A percentile compares a stretch with the other conserved stretches of the same genome.
Evolutionary conservation across 2,888 invertebrate genomes (phyloP).

Genomic region (Ennomos erosarius): DNA sequence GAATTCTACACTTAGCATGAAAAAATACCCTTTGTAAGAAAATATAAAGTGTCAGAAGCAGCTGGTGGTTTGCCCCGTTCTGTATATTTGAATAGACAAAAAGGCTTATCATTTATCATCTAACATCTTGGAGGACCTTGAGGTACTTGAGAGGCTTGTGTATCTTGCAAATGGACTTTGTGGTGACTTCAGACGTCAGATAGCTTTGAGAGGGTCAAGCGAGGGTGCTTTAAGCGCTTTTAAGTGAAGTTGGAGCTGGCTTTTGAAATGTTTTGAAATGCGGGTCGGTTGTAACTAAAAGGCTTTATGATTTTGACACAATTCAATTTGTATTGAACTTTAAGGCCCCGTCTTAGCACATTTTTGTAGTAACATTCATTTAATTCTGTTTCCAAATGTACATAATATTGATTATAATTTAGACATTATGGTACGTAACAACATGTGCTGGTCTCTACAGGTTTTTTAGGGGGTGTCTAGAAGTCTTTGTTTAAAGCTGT

Average conservation of each 20-base stretch:
- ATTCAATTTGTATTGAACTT: too few species aligned
- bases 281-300: background rate
- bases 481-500: too few species aligned
- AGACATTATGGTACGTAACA: too few species aligned
- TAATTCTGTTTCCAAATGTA: too few species aligned
- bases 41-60: background rate
- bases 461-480: too few species aligned
- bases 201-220: constrained; percentile 18
- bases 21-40: background rate
- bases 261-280: constrained; percentile 21
- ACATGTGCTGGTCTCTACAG: too few species aligned
- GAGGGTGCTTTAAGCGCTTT: constrained; percentile 7
- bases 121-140: background rate
- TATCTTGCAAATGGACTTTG: constrained; percentile 24
- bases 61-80: constrained; percentile 12
- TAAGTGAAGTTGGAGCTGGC: constrained; percentile 3
- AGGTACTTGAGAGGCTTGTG: constrained; percentile 8
- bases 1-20: too few species aligned
- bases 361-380: too few species aligned
- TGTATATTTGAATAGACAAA: constrained; percentile 13
- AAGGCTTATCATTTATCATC: constrained; percentile 19
- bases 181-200: constrained; percentile 8
- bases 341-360: too few species aligned
- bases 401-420: too few species aligned
- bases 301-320: too few species aligned